A percentile compares a stretch with the other conserved stretches of the same genome.
Evolutionary conservation across 1,140 invertebrate species (phyloP).

Genomic region (Physella acuta): DNA sequence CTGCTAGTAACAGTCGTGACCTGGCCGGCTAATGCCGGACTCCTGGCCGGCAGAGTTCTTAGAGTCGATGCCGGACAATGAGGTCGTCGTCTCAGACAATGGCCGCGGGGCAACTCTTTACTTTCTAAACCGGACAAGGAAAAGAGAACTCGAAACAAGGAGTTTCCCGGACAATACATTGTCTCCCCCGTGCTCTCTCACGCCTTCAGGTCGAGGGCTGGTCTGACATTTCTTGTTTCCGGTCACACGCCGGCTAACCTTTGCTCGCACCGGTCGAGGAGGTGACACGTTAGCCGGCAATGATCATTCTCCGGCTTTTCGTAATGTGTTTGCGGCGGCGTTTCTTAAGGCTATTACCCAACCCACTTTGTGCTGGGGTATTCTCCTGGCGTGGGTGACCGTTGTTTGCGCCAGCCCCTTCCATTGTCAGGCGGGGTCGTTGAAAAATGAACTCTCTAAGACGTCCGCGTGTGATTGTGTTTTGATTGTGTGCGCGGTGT

Average conservation of each 20-base stretch:
- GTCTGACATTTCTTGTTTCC: neutral
- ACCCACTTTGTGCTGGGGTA: neutral
- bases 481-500: neutral
- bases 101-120: neutral
- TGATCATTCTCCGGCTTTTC: neutral
- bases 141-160: too few relatives aligned
- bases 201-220: neutral
- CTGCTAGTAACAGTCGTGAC: constrained; percentile 17
- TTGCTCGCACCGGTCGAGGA: too few relatives aligned
- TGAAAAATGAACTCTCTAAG: constrained; percentile 7
- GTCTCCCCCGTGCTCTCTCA: neutral
- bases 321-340: constrained; percentile 20
- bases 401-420: neutral
- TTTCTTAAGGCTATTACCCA: neutral
- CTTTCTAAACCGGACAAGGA: too few relatives aligned
- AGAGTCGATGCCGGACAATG: neutral
- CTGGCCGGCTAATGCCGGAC: neutral
- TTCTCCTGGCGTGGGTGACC: neutral
- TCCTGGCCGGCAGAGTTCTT: neutral
- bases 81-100: neutral
- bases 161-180: constrained; percentile 1
- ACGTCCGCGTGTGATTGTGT: neutral
- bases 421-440: neutral
- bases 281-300: too few relatives aligned
- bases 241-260: constrained; percentile 15